phyloP scores from a whole-genome alignment of 2,888 invertebrate genomes.

The Prenolepis imparis region DNA sequence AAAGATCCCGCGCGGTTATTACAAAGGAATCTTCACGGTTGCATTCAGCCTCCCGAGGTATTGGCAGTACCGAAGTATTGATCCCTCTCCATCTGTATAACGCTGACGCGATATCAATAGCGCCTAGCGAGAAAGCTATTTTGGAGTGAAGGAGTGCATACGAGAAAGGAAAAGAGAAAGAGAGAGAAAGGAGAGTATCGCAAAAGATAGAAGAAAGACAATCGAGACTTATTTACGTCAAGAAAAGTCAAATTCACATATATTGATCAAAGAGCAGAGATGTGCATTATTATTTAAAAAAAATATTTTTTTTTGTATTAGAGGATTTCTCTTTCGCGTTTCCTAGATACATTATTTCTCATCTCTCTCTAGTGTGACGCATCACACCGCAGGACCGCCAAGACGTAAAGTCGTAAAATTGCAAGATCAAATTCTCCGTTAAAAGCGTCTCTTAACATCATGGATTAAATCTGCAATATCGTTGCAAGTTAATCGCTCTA shows the following conservation, averaged over 20 bases:
- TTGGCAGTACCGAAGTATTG: constrained; percentile 71
- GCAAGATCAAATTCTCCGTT: constrained; percentile 29
- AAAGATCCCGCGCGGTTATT: constrained; percentile 69
- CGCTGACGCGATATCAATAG: constrained; percentile 72
- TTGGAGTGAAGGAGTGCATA: constrained; percentile 55
- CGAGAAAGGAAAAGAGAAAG: constrained; percentile 24
- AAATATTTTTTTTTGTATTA: neutral
- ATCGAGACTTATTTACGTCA: constrained; percentile 59
- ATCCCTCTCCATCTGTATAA: constrained; percentile 66
- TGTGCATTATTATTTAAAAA: neutral
- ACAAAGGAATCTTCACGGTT: constrained; percentile 73
- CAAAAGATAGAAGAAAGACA: constrained; percentile 7
- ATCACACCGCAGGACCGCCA: neutral
- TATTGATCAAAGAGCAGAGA: neutral
- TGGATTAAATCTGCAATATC: constrained; percentile 44
- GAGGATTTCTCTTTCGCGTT: neutral
- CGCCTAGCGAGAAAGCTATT: constrained; percentile 69
- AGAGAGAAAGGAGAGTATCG: constrained; percentile 16
- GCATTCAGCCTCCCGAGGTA: constrained; percentile 68
- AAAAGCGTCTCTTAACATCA: constrained; percentile 5
- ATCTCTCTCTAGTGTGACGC: neutral
- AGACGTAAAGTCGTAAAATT: constrained; percentile 20
- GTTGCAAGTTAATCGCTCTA: constrained; percentile 40
- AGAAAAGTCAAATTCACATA: constrained; percentile 41
- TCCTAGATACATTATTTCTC: neutral